Evolutionary conservation across 2,797 vertebrate genomes (phyloP).

Genomic region (Myotis vivesi): DNA sequence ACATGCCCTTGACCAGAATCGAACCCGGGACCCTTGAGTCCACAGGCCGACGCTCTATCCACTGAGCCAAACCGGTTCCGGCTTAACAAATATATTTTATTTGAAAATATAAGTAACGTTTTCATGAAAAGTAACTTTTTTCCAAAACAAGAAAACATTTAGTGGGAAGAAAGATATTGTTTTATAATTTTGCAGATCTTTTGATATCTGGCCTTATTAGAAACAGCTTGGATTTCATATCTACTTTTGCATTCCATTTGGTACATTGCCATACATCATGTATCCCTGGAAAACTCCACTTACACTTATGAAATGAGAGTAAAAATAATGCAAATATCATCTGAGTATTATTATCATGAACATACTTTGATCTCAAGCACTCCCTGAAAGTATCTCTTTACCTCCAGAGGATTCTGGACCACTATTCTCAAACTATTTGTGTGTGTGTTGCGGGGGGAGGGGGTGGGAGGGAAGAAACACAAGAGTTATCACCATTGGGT

Average conservation of each 20-base stretch:
- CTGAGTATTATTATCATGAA: background rate
- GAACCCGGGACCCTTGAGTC: too few species aligned
- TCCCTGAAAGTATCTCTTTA: background rate
- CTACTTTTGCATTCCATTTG: background rate
- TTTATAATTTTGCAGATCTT: conserved; percentile 41
- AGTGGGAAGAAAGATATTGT: conserved; percentile 42
- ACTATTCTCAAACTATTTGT: conserved; percentile 19
- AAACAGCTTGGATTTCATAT: conserved; percentile 5
- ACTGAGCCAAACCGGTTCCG: too few species aligned
- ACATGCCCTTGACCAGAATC: too few species aligned
- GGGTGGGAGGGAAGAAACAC: background rate
- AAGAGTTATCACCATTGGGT: background rate
- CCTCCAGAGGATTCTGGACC: background rate
- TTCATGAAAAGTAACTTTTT: conserved; percentile 31
- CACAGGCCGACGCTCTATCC: too few species aligned
- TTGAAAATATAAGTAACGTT: conserved; percentile 40
- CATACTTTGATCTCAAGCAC: conserved; percentile 9
- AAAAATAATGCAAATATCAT: background rate
- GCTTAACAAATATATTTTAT: background rate
- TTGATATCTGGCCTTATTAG: conserved; percentile 34
- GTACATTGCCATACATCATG: background rate
- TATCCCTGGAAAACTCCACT: background rate
- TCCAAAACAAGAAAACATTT: conserved; percentile 23
- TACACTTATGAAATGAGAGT: background rate
- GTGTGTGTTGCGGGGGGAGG: background rate